Evolutionary conservation across 1,140 invertebrate genomes (phyloP).

Genomic region (Pemphigus obesinymphae): DNA sequence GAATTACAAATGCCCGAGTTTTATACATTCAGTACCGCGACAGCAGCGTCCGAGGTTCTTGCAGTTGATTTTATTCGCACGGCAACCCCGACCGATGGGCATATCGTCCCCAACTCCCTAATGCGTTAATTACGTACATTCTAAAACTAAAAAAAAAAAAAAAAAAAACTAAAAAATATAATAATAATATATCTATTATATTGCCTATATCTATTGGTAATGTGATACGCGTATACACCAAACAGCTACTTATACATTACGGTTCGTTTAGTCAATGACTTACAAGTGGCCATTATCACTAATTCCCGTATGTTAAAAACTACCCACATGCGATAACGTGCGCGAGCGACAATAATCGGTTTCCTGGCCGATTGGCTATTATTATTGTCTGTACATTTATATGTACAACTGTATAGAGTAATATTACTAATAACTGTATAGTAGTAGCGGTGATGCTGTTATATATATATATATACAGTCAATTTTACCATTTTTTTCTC

Average conservation of each 20-base stretch:
- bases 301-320: slow-evolving; percentile 42
- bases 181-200: neutral
- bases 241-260: neutral
- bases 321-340: slow-evolving; percentile 34
- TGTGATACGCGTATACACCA: neutral
- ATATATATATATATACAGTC: neutral
- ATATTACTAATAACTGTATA: neutral
- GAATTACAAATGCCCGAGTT: slow-evolving; percentile 26
- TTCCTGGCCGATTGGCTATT: slow-evolving; percentile 35
- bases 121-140: no score
- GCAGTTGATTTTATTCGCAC: neutral
- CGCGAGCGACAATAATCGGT: slow-evolving; percentile 19
- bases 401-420: neutral
- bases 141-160: no score
- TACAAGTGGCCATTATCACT: slow-evolving; percentile 38
- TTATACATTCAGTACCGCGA: neutral
- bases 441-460: no score
- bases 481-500: neutral
- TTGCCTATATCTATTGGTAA: neutral
- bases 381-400: slow-evolving; percentile 10
- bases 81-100: no score
- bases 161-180: neutral
- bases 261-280: slow-evolving; percentile 30
- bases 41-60: neutral
- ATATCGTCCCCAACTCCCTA: no score